phyloP scores from a whole-genome alignment of 2,797 vertebrate genomes.

The Rousettus madagascariensis region DNA sequence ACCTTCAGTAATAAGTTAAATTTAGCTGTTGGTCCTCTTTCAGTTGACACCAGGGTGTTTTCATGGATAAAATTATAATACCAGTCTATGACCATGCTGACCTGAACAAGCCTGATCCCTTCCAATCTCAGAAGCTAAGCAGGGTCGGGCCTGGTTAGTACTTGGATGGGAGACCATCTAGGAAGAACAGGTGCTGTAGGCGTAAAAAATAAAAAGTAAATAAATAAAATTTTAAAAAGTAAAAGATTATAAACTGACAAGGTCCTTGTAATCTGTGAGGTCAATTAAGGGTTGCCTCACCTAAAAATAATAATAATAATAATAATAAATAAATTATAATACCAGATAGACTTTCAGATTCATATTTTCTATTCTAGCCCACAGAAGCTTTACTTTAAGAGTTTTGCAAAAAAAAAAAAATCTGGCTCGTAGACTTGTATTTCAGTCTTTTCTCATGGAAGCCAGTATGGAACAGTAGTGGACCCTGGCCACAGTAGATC shows the following conservation, averaged over 20 bases:
- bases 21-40: slow-evolving; percentile 10
- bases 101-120: too few species aligned
- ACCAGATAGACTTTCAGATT: slow-evolving; percentile 61
- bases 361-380: slow-evolving; percentile 63
- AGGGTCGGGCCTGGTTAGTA: too few species aligned
- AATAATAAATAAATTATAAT: neutral
- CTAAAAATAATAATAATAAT: too few species aligned
- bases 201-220: too few species aligned
- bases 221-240: too few species aligned
- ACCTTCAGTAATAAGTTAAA: neutral
- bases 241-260: too few species aligned
- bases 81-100: neutral
- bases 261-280: too few species aligned
- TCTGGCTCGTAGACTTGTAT: neutral
- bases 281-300: too few species aligned
- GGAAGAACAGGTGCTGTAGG: too few species aligned
- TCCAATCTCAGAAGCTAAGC: too few species aligned
- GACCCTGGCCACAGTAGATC: neutral
- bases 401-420: neutral
- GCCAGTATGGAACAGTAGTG: neutral
- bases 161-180: too few species aligned
- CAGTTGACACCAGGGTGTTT: slow-evolving; percentile 48
- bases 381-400: neutral
- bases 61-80: slow-evolving; percentile 63
- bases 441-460: neutral